These are phyloP conservation scores for Percopsis transmontana DNA, from an alignment of 2,113 vertebrate species.

Conservation along the genomic window DNA sequence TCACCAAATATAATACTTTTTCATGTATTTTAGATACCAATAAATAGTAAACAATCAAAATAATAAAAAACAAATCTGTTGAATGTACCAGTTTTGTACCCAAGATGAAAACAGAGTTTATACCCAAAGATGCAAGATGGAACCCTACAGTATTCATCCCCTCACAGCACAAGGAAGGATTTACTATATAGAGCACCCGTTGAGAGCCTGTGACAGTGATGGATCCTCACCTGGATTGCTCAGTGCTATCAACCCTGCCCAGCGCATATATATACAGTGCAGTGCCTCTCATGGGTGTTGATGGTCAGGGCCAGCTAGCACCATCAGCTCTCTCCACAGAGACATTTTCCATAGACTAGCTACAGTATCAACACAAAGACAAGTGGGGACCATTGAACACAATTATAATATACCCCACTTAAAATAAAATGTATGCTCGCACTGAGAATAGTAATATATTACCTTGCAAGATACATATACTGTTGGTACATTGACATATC, in stretches of 20 bases:
- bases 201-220: conserved; percentile 74
- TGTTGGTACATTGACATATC: too few relatives aligned
- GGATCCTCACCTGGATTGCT: conserved; percentile 70
- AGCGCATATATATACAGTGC: conserved; percentile 65
- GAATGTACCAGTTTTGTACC: too few relatives aligned
- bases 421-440: not conserved
- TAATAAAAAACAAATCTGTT: conserved; percentile 23
- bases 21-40: conserved; percentile 51
- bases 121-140: conserved; percentile 17
- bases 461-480: not conserved
- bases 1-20: too few relatives aligned
- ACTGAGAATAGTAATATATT: not conserved
- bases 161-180: conserved; percentile 31
- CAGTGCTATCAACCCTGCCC: conserved; percentile 74
- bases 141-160: conserved; percentile 43
- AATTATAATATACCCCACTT: conserved; percentile 18
- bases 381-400: not conserved
- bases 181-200: conserved; percentile 58
- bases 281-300: conserved; percentile 61
- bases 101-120: too few relatives aligned
- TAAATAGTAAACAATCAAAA: conserved; percentile 73
- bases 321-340: conserved; percentile 33
- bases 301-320: conserved; percentile 54
- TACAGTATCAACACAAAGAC: conserved; percentile 7
- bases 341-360: conserved; percentile 33